Base-by-base conservation (phyloP, 2,797 vertebrate species). In the Tenualosa ilisha region DNA sequence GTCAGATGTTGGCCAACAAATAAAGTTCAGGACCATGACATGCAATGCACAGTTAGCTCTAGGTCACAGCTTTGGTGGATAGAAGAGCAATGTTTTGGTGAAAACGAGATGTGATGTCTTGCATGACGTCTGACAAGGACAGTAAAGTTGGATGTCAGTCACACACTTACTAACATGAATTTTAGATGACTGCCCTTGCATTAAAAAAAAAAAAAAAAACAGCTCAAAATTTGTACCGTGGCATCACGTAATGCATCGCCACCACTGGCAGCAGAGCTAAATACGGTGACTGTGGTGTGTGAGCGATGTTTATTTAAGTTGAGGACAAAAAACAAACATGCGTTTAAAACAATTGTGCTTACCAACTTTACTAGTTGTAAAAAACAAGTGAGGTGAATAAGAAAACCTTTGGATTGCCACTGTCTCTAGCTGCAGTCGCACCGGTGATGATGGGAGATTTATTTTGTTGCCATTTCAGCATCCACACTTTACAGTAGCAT, bases 51-150 rank as follows among this genome's bases (percentile, higher is more conserved):
- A 43, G 68, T 20, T 43, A 75, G 31, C 37, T 79, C 17, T 20
- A 56, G 54, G 17, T 43, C 72, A 46, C 20, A 46, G 54, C 54
- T 56, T 56, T 53, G 13, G 51, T 53, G 13, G 51, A 53, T 15
- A 15, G 12, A 3, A 53, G 51, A 53, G 51, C 20, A 79, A 22
- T 20, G 17, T 79, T 40, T 37, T 9, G 72, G 37, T 46, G 26
- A 3, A 43, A 79, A 79, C 15, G 13, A 46, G 72, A 79, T 46
- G 37, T 75, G 68, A 75, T 75, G 40, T 20, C n/a, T 63, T 24
- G 59, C 11, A 24, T 63, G 59, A 63, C n/a, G 46, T 43, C 17
- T 79, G 72, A 79, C 72, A 79, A 20, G 72, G 72, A 79, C 40
- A 46, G 72, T 79, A 7, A 46, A 43, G 72, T n/a, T 46, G 40